Conservation (phyloP, 2,888 invertebrate species). For the Danaus chrysippus region DNA sequence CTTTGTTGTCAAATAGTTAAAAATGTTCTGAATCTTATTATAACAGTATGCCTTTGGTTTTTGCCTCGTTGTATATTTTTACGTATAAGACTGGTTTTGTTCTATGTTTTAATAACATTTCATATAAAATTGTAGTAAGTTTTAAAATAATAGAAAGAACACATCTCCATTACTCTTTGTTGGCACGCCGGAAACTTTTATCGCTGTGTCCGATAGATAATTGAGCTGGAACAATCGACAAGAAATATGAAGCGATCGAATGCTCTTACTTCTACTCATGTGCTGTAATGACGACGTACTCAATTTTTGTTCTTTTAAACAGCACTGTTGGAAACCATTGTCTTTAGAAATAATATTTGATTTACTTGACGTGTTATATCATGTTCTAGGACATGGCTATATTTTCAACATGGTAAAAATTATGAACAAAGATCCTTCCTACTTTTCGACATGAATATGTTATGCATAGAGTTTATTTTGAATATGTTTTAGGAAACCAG, state of each 20-base stretch:
- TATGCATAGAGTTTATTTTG: no score
- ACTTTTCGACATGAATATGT: no score
- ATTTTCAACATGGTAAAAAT: no score
- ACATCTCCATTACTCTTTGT: constrained; percentile 19
- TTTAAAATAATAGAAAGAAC: constrained; percentile 9
- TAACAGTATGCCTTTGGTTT: no score
- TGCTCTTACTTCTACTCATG: constrained; percentile 10
- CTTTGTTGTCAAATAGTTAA: no score
- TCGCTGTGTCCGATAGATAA: constrained; percentile 26
- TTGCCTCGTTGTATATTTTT: no score
- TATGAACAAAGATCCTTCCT: no score
- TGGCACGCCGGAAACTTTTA: constrained; percentile 33
- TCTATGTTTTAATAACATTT: background rate
- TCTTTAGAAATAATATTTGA: background rate
- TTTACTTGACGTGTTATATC: no score
- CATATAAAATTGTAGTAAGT: background rate
- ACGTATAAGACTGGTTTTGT: background rate
- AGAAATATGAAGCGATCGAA: constrained; percentile 17
- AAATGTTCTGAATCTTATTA: no score
- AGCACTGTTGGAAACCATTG: background rate
- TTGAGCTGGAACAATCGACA: constrained; percentile 27
- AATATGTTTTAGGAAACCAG: no score
- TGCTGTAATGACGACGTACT: background rate
- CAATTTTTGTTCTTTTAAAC: background rate
- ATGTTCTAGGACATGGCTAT: no score